Conservation (phyloP, 35 echinoderm and acorn worm species). For the Heliocidaris tuberculata region DNA sequence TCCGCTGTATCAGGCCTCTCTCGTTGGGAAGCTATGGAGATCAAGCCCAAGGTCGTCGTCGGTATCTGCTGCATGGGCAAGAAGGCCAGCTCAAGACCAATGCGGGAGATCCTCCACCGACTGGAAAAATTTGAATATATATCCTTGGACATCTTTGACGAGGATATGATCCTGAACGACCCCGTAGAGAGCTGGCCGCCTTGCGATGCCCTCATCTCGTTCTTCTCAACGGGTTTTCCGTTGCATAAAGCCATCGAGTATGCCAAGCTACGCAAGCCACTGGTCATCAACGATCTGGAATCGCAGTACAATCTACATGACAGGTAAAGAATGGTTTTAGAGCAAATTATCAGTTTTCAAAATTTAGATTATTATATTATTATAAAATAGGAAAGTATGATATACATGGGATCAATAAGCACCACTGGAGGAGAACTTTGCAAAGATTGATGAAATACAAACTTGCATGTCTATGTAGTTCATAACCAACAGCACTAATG, state of each 20-base stretch:
- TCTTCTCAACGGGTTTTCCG: slow-evolving; percentile 96
- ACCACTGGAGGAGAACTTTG: background rate
- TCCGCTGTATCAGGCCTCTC: background rate
- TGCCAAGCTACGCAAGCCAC: slow-evolving; percentile 81
- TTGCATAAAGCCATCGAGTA: slow-evolving; percentile 93
- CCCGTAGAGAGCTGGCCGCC: slow-evolving; percentile 91
- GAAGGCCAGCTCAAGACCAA: slow-evolving; percentile 90
- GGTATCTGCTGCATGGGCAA: slow-evolving; percentile 97
- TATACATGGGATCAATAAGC: too few relatives aligned
- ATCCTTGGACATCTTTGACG: slow-evolving; percentile 68
- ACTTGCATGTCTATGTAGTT: background rate
- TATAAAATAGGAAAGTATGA: too few relatives aligned
- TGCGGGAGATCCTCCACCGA: slow-evolving; percentile 90
- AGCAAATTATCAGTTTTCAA: background rate
- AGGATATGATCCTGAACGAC: slow-evolving; percentile 93
- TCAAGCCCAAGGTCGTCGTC: slow-evolving; percentile 65
- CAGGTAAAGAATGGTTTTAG: slow-evolving; percentile 63
- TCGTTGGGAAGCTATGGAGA: slow-evolving; percentile 67
- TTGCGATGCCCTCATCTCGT: slow-evolving; percentile 89
- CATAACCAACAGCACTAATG: background rate
- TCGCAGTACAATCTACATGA: slow-evolving; percentile 82
- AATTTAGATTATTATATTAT: background rate
- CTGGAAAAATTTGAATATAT: slow-evolving; percentile 91
- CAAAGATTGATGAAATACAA: background rate
- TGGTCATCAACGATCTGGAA: slow-evolving; percentile 93